These are phyloP conservation scores for Drosophila ficusphila DNA, from an alignment of 1,140 invertebrate species.

Conservation along the genomic window DNA sequence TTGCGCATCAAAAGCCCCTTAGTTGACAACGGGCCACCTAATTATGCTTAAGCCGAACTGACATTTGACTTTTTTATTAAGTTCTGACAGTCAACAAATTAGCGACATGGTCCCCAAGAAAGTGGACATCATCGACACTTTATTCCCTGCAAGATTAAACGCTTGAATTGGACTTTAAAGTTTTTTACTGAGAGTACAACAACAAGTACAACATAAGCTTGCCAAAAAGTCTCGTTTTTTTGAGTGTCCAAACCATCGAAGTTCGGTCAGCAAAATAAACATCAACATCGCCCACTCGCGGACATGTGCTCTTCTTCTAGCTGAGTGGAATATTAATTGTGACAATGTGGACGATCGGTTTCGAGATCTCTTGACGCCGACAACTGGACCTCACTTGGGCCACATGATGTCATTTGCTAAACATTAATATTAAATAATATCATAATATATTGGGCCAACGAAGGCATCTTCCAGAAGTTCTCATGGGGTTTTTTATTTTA, in stretches of 20 bases:
- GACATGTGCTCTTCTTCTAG: constrained; percentile 68
- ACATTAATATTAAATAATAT: constrained; percentile 79
- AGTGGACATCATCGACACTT: neutral
- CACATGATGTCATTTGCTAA: constrained; percentile 63
- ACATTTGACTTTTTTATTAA: constrained; percentile 82
- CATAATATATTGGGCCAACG: constrained; percentile 76
- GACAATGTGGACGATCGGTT: constrained; percentile 36
- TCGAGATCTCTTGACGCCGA: constrained; percentile 11
- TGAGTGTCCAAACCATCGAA: constrained; percentile 8
- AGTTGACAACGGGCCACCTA: neutral
- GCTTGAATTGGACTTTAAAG: no score
- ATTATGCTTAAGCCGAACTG: constrained; percentile 54
- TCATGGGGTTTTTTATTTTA: constrained; percentile 42
- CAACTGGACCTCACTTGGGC: constrained; percentile 61
- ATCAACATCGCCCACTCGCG: constrained; percentile 37
- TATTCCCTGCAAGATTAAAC: no score
- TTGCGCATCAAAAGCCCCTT: neutral
- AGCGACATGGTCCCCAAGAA: constrained; percentile 61
- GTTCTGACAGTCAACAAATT: constrained; percentile 84
- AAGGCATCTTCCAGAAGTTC: no score
- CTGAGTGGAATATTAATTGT: constrained; percentile 77
- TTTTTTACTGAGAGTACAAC: no score
- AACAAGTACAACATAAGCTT: no score
- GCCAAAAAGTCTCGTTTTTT: neutral
- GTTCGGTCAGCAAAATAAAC: constrained; percentile 7